A percentile compares a stretch with the other conserved stretches of the same genome.
Evolutionary conservation across 2,888 invertebrate species (phyloP).

Genomic region (Laspeyria flexula): DNA sequence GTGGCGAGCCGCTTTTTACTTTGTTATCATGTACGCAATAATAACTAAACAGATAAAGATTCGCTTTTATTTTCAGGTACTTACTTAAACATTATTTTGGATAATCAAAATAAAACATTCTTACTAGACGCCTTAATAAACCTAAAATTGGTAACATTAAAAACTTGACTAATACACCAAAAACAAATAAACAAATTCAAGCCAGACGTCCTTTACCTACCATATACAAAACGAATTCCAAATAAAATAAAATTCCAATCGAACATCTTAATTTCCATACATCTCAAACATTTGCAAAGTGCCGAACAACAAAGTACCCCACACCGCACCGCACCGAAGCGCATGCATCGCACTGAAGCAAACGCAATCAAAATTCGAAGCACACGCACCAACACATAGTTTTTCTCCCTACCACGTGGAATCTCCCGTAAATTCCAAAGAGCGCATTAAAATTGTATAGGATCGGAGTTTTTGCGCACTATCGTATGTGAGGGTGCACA

Average conservation of each 20-base stretch:
- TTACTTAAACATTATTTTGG: no score
- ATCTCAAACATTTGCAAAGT: constrained; percentile 4
- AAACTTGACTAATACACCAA: no score
- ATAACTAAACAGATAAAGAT: no score
- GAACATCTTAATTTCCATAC: constrained; percentile 8
- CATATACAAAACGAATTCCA: neutral
- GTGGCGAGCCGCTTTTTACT: no score
- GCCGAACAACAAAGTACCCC: constrained; percentile 6
- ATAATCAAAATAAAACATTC: no score
- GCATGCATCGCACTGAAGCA: constrained; percentile 25
- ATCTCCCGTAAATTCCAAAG: constrained; percentile 78
- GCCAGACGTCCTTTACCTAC: neutral
- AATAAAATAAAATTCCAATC: neutral
- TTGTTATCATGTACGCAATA: no score
- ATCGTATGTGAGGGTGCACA: constrained; percentile 61
- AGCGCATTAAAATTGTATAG: constrained; percentile 83
- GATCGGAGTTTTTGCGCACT: constrained; percentile 68
- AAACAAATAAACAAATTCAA: no score
- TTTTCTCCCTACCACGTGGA: constrained; percentile 64
- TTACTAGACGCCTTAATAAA: no score
- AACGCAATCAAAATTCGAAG: constrained; percentile 66
- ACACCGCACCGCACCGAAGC: neutral
- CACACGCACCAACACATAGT: constrained; percentile 63
- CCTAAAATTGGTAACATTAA: no score
- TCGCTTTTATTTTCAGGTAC: no score